Conservation (phyloP, 2,888 invertebrate species). For the Eupithecia insigniata region DNA sequence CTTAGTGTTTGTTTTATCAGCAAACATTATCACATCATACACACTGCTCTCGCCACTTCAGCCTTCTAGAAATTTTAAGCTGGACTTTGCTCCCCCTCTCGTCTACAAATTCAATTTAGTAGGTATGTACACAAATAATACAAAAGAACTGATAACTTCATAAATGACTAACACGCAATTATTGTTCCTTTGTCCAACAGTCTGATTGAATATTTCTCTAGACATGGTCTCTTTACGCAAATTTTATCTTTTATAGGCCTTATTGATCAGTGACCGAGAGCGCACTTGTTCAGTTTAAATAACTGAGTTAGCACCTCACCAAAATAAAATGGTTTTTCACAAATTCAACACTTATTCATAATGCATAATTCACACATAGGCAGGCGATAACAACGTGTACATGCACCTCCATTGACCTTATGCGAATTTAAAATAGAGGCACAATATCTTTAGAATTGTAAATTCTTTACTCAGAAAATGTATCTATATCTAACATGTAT, state of each 20-base stretch:
- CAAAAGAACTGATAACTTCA: conserved; percentile 4
- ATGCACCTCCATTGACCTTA: conserved; percentile 58
- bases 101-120: background rate
- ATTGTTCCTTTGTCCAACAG: background rate
- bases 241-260: conserved; percentile 45
- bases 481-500: background rate
- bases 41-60: background rate
- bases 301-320: background rate
- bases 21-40: background rate
- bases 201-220: background rate
- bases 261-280: conserved; percentile 17
- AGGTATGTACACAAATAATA: background rate
- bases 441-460: background rate
- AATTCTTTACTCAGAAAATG: background rate
- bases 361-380: conserved; percentile 62
- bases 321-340: conserved; percentile 57
- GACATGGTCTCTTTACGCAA: background rate
- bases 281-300: background rate
- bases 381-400: conserved; percentile 41
- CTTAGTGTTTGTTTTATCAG: background rate
- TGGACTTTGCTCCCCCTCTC: conserved; percentile 3
- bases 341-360: conserved; percentile 60
- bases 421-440: conserved; percentile 31
- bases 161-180: background rate
- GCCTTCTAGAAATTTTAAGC: background rate